Base-by-base conservation (phyloP, 1,140 invertebrate genomes). In the Hetaerina americana region DNA sequence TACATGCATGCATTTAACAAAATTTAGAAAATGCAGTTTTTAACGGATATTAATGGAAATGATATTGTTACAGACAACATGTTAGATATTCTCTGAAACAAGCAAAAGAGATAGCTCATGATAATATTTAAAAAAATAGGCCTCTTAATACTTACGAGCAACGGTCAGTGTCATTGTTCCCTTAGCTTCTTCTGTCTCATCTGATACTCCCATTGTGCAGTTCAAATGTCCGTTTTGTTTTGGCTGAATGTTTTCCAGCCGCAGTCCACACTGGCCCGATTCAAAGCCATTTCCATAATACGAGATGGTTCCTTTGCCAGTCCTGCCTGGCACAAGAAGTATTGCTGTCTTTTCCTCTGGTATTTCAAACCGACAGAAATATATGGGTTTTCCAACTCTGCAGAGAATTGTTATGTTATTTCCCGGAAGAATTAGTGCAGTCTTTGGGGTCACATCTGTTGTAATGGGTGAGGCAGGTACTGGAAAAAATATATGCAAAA, bases 261-360 rank as follows among this genome's bases (percentile, higher is more conserved):
- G 83, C 5, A 88, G 85, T 0, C 90, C 90, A 75, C 90, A 92
- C 72, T 91, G 83, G 0, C 90, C 90, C 18, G 77, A 76, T 68
- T 85, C 78, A 0, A 86, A 72, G 1, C 87, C 86, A 0, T 76
- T 76, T 1, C 87, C 87, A 71, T 78, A 83, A 76, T 88, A 89
- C 5, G 79, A 77, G 31, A 85, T 74, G 76, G 74, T 67, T 79
- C 74, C 71, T 83, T 81, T 73, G 82, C 80, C 18, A 78, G 77
- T 71, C 27, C 76, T 28, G 76, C 0, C 78, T 79, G 66, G 77
- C 78, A 5, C 24, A n/a, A n/a, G n/a, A n/a, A n/a, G n/a, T n/a
- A n/a, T n/a, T n/a, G n/a, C n/a, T n/a, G n/a, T n/a, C n/a, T n/a
- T 68, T 72, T 81, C 79, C 29, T 81, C 80, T 5, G 84, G 84